These are phyloP conservation scores for Chloropsis hardwickii DNA, from an alignment of 2,113 vertebrate species.

Conservation along the genomic window DNA sequence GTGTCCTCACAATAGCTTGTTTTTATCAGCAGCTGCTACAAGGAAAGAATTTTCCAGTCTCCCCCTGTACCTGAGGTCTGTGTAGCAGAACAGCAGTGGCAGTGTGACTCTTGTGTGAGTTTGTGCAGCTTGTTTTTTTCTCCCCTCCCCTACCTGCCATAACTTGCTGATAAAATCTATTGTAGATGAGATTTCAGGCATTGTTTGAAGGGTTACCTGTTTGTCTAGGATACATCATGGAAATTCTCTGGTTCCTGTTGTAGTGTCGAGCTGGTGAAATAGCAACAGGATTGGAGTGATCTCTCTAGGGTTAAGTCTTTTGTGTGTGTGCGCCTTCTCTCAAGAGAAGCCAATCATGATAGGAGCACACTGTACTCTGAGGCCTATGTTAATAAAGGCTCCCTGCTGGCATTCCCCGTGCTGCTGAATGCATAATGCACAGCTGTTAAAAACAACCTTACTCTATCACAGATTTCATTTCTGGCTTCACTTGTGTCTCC, in stretches of 20 bases:
- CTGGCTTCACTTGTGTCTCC: background rate
- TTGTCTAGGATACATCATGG: background rate
- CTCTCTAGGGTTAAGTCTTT: constrained; percentile 50
- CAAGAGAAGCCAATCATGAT: constrained; percentile 45
- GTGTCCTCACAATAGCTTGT: background rate
- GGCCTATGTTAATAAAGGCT: constrained; percentile 46
- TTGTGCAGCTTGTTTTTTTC: background rate
- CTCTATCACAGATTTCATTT: constrained; percentile 22
- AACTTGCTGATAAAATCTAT: background rate
- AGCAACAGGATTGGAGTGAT: constrained; percentile 31
- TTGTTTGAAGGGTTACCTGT: background rate
- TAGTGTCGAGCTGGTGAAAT: background rate
- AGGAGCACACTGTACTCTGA: constrained; percentile 41
- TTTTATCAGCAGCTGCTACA: background rate
- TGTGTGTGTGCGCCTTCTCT: constrained; percentile 1
- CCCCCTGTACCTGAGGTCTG: background rate
- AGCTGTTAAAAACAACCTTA: constrained; percentile 53
- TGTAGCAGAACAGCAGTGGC: background rate
- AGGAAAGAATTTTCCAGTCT: background rate
- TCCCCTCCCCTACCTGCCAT: background rate
- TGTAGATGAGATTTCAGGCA: background rate
- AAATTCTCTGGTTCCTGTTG: background rate
- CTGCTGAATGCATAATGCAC: constrained; percentile 59
- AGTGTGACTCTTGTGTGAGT: background rate
- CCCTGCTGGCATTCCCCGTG: constrained; percentile 44